Base-by-base conservation (phyloP, 2,888 invertebrate genomes). In the Bellardia pandia region DNA sequence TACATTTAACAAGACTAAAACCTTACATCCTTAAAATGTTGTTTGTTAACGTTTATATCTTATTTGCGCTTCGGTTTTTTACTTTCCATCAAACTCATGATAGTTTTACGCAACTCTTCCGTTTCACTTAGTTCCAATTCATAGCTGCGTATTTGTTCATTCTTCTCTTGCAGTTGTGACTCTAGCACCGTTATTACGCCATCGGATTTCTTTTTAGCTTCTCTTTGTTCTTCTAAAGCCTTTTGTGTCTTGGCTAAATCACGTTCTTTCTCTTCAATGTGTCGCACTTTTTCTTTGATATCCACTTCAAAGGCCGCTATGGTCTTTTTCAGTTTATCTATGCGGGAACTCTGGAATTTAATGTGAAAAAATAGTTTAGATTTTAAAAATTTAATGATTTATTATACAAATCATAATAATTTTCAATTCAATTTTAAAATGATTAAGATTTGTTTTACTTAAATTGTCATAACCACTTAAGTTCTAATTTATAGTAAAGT, bases 71-170 rank as follows among this genome's bases (percentile, higher is more conserved):
- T 93, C 9, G 93, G 93, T 83, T 92, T 92, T 89, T 93, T 93
- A 89, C 93, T 93, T 79, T 93, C 93, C 93, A 93, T 93, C 5
- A 93, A 89, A 86, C 93, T 93, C 89, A 93, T 90, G 66, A 93
- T 93, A 6, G 93, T 93, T 89, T 93, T 93, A 40, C 93, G 92
- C 89, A 93, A 84, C 78, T 93, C 93, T 86, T 93, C 93, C 0
- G 93, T 93, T 89, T 93, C 93, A 84, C 91, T 92, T 3, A 93
- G 89, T 87, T 93, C 93, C 78, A 89, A 88, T 88, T 93, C 93
- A 30, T 92, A 91, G 78, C 87, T 89, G 33, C 92, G 91, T 85
- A 93, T 91, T 79, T 91, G 91, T 66, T 93, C 92, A 86, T 93
- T 93, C 82, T 93, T 93, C 66, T 92, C 92, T 80, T 92, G 92